Conservation (phyloP, 2,888 invertebrate species). For the Eustalomyia histrio region DNA sequence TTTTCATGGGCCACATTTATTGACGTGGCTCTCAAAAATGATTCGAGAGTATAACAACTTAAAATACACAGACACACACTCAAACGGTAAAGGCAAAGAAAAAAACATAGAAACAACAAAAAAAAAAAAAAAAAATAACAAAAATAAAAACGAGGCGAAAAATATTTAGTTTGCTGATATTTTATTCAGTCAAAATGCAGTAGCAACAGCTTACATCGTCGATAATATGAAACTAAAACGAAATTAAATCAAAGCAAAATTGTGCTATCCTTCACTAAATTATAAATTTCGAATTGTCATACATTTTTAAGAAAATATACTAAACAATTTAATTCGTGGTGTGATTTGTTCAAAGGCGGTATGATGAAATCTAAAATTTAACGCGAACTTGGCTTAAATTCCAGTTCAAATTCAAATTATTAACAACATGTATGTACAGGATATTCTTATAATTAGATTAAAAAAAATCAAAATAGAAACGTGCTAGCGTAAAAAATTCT, state of each 20-base stretch:
- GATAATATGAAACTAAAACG: conserved; percentile 18
- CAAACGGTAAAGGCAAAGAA: conserved; percentile 40
- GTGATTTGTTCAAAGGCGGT: conserved; percentile 55
- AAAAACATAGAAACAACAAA: conserved; percentile 6
- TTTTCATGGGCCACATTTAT: not conserved
- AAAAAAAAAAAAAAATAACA: conserved; percentile 4
- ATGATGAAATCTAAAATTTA: conserved; percentile 34
- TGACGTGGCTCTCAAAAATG: not conserved
- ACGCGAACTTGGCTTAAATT: conserved; percentile 45
- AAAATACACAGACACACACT: conserved; percentile 41
- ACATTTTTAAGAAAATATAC: conserved; percentile 17
- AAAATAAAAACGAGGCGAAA: conserved; percentile 1
- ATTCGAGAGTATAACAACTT: conserved; percentile 3
- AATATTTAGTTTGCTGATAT: conserved; percentile 33
- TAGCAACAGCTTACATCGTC: conserved; percentile 32
- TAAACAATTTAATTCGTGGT: conserved; percentile 64
- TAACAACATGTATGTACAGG: conserved; percentile 48
- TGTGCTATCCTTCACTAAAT: conserved; percentile 40
- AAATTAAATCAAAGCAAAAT: conserved; percentile 55
- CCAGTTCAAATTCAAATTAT: conserved; percentile 19
- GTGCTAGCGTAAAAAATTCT: conserved; percentile 53
- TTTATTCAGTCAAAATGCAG: conserved; percentile 24
- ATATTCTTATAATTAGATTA: conserved; percentile 16
- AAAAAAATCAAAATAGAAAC: conserved; percentile 26
- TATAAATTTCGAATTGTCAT: conserved; percentile 18